Conservation (phyloP, 2,113 vertebrate species). For the Poecile atricapillus region DNA sequence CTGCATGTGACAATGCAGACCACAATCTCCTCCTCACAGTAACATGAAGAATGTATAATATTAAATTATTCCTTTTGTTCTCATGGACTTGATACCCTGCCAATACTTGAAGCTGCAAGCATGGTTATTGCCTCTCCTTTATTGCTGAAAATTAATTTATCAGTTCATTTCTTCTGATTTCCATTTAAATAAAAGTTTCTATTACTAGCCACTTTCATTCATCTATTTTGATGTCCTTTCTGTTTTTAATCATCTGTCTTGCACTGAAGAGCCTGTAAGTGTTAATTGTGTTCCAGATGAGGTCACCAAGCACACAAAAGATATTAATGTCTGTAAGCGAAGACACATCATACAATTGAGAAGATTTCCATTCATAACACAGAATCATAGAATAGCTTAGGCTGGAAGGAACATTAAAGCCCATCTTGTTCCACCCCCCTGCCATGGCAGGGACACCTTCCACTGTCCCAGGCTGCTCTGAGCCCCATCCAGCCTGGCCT, state of each 20-base stretch:
- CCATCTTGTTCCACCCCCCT: background rate
- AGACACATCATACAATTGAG: background rate
- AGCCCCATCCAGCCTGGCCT: accelerated
- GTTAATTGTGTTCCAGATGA: background rate
- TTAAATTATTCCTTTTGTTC: background rate
- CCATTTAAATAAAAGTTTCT: background rate
- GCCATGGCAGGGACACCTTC: background rate
- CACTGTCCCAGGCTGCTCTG: accelerated
- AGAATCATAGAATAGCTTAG: background rate
- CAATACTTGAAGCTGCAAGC: background rate
- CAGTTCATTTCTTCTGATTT: background rate
- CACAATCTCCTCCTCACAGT: background rate
- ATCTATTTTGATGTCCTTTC: background rate
- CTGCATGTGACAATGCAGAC: background rate
- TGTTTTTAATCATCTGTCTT: background rate
- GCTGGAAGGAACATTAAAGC: background rate
- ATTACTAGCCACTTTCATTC: background rate
- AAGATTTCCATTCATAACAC: background rate
- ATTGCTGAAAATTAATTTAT: background rate
- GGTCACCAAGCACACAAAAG: background rate
- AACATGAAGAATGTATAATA: background rate
- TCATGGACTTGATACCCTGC: background rate
- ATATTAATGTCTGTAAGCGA: background rate
- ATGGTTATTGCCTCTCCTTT: background rate
- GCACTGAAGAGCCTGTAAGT: background rate